Percentiles rank a stretch among this genome's conserved stretches.
These are phyloP conservation scores for Pocota personata DNA, from an alignment of 2,888 invertebrate genomes.

Conservation along the genomic window DNA sequence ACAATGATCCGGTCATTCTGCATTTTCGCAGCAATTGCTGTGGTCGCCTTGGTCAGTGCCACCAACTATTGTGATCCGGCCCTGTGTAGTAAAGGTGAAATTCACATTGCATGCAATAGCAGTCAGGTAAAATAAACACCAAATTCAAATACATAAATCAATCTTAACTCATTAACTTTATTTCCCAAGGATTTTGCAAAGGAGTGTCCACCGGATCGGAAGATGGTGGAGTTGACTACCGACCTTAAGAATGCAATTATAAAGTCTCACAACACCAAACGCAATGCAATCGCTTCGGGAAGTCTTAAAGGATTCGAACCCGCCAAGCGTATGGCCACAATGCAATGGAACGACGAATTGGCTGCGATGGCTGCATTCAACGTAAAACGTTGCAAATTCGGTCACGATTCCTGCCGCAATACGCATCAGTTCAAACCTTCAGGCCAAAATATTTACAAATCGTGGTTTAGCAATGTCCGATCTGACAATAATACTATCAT, in stretches of 20 bases:
- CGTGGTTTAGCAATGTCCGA: constrained; percentile 64
- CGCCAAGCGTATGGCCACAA: constrained; percentile 78
- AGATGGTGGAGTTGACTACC: background rate
- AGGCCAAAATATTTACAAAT: constrained; percentile 77
- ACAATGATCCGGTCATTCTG: too few species aligned
- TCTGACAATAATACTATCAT: too few species aligned
- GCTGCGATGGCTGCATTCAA: constrained; percentile 77
- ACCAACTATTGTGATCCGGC: too few species aligned
- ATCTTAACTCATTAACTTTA: too few species aligned
- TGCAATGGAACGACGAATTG: constrained; percentile 77
- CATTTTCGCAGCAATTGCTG: too few species aligned
- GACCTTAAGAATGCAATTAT: constrained; percentile 1
- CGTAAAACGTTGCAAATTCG: constrained; percentile 76
- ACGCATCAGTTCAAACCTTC: constrained; percentile 76
- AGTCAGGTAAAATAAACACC: too few species aligned
- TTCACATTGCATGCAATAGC: too few species aligned
- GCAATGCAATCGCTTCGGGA: constrained; percentile 76
- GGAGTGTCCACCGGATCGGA: background rate
- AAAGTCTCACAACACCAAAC: constrained; percentile 71
- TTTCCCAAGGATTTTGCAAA: background rate
- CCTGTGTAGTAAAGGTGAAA: too few species aligned
- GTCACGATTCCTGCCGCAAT: constrained; percentile 77
- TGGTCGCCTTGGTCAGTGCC: too few species aligned
- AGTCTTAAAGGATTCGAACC: constrained; percentile 60
- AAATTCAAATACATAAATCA: too few species aligned